Base-by-base conservation (phyloP, 2,797 vertebrate genomes). In the Aplochiton taeniatus region DNA sequence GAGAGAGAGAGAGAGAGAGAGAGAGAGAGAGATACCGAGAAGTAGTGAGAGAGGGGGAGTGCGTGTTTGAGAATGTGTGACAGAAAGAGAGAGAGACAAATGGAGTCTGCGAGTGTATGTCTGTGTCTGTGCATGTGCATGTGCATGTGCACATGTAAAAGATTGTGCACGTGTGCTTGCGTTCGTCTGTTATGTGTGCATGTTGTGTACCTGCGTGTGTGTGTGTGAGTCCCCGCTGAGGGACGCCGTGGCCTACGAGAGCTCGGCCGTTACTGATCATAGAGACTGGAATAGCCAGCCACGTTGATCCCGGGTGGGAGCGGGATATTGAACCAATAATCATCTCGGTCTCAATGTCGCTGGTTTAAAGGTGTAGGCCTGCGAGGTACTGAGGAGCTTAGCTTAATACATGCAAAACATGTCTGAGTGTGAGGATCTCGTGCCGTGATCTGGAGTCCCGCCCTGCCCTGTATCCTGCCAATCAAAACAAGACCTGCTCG, bases 41-140 rank as follows among this genome's bases (percentile, higher is more conserved):
- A 14, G 13, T 13, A 47, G 4, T 4, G 12, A 17, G 17, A 19
- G 42, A 60, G 8, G 8, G 47, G 61, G 41, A 49, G 16, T 51
- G 67, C 78, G 62, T 72, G 57, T 61, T 79, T 61, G n/a, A n/a
- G n/a, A n/a, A n/a, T n/a, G 68, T 76, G 83, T 73, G 46, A 73
- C 70, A 74, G 67, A 67, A 75, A 65, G 83, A 71, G 46, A 73
- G 68, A 74, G 67, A 67, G 77, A 65, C 76, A 81, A 46, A 12
- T 61, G 43, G n/a, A 1, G 9, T 58, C 45, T 58, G 12, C 52
- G 20, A 61, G 20, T 61, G 48, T 70, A 61, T 67, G 63, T 59
- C 45, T 60, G 50, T 14, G 9, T 59, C 31, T 3, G 31, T n/a
- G n/a, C n/a, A n/a, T n/a, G n/a, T n/a, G n/a, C n/a, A n/a, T n/a